Evolutionary conservation across 1,140 invertebrate genomes (phyloP).

Genomic region (Cydia fagiglandana): DNA sequence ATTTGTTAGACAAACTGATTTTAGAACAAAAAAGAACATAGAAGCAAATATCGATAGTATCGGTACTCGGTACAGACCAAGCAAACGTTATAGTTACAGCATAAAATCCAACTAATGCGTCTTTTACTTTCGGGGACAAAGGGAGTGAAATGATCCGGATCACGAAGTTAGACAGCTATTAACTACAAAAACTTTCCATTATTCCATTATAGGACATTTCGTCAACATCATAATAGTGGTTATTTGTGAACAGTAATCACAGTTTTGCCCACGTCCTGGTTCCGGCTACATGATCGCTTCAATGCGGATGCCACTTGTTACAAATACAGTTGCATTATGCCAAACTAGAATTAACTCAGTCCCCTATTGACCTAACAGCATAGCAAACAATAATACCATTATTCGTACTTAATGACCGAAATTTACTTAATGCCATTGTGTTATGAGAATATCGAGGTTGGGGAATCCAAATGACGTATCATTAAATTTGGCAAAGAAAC

Average conservation of each 20-base stretch:
- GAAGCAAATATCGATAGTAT: too few species aligned
- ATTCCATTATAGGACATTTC: neutral
- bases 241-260: neutral
- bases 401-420: conserved; percentile 10
- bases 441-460: conserved; percentile 22
- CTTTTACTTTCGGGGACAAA: too few species aligned
- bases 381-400: conserved; percentile 17
- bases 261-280: neutral
- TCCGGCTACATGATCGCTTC: neutral
- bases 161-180: neutral
- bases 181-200: neutral
- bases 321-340: conserved; percentile 1
- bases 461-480: conserved; percentile 23
- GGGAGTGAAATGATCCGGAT: too few species aligned
- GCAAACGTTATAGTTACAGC: neutral
- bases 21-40: neutral
- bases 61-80: too few species aligned
- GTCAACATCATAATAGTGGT: neutral
- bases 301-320: neutral
- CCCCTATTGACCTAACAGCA: neutral
- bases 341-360: conserved; percentile 7
- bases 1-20: too few species aligned
- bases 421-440: conserved; percentile 28
- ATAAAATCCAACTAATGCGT: too few species aligned
- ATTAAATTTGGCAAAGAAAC: conserved; percentile 20